A percentile compares a stretch with the other conserved stretches of the same genome.
Conservation (phyloP, 2,113 vertebrate genomes). For the Eurypyga helias region DNA sequence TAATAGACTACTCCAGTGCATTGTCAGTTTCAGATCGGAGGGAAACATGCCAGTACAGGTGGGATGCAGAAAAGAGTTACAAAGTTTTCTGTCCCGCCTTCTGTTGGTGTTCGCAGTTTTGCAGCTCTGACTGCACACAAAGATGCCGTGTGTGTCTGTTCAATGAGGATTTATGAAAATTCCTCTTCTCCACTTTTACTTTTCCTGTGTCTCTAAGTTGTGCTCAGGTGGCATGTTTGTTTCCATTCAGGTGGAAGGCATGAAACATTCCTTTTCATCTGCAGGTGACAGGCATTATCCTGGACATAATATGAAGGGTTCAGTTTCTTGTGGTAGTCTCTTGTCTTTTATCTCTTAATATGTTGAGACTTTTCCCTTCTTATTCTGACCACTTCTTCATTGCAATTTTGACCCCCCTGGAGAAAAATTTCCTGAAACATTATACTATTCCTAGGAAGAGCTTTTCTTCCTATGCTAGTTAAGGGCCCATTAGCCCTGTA, state of each 20-base stretch:
- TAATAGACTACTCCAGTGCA: background rate
- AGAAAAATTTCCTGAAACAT: background rate
- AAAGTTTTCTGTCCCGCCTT: background rate
- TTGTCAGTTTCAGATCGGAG: background rate
- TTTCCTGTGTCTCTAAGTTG: background rate
- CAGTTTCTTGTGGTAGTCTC: background rate
- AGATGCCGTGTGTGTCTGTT: accelerated
- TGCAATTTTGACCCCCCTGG: background rate
- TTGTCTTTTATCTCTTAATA: background rate
- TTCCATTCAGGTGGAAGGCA: background rate
- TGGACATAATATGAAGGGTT: background rate
- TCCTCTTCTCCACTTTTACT: background rate
- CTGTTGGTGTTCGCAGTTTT: background rate
- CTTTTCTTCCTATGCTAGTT: background rate
- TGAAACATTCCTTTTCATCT: background rate
- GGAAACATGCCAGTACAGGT: background rate
- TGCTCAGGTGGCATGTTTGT: accelerated
- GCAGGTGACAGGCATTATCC: background rate
- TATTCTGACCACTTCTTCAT: background rate
- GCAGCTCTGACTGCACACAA: background rate
- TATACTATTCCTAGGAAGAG: background rate
- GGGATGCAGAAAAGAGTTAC: background rate
- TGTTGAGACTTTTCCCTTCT: background rate
- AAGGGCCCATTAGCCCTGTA: background rate
- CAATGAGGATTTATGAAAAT: background rate